A percentile compares a stretch with the other conserved stretches of the same genome.
Evolutionary conservation across 2,113 vertebrate genomes (phyloP).

Genomic region (Cyprinodon brontotheroides): DNA sequence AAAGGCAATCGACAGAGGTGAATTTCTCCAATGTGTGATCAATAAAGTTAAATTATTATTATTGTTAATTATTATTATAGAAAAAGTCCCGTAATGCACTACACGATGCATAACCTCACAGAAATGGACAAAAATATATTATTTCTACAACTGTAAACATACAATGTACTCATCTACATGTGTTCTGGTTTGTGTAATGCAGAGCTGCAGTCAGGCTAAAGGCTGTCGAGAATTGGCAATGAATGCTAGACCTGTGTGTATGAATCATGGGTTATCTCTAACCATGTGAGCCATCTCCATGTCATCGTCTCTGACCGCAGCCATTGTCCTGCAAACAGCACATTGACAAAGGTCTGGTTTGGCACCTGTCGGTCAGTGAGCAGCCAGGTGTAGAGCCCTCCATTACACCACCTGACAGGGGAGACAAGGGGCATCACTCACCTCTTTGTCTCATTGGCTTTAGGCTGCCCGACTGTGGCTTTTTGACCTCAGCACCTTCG

Average conservation of each 20-base stretch:
- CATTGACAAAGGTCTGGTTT: slow-evolving; percentile 40
- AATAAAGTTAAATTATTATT: too few relatives aligned
- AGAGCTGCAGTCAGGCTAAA: too few relatives aligned
- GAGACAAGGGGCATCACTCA: slow-evolving; percentile 50
- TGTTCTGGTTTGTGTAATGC: too few relatives aligned
- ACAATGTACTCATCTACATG: too few relatives aligned
- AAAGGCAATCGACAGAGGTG: too few relatives aligned
- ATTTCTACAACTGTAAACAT: too few relatives aligned
- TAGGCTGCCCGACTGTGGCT: slow-evolving; percentile 15
- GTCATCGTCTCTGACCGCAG: slow-evolving; percentile 43
- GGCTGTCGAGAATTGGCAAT: background rate
- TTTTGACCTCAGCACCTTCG: slow-evolving; percentile 16
- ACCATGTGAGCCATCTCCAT: slow-evolving; percentile 46
- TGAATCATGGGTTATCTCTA: slow-evolving; percentile 52
- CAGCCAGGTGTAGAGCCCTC: slow-evolving; percentile 62
- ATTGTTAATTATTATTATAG: too few relatives aligned
- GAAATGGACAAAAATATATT: too few relatives aligned
- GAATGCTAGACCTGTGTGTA: slow-evolving; percentile 54
- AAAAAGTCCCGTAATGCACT: too few relatives aligned
- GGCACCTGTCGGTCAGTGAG: slow-evolving; percentile 74
- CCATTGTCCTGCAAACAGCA: slow-evolving; percentile 43
- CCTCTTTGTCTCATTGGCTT: slow-evolving; percentile 46
- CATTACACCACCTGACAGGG: slow-evolving; percentile 74
- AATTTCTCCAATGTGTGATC: too few relatives aligned
- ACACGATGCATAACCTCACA: too few relatives aligned